Evolutionary conservation across 37 sponge, comb jelly and placozoan species (phyloP).

Genomic region (Agelas oroides): DNA sequence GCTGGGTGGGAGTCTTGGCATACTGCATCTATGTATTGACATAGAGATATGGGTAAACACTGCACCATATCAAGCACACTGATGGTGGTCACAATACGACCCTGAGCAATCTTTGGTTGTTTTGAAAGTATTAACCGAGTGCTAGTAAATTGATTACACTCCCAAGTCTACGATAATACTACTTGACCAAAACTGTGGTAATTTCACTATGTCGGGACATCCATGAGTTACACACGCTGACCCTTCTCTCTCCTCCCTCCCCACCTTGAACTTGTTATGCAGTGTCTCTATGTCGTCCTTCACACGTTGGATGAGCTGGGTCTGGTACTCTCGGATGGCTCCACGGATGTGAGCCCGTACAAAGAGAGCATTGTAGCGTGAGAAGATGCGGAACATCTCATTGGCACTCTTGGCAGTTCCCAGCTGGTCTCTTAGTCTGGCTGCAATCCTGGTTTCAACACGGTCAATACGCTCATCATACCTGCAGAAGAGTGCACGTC

Average conservation of each 20-base stretch:
- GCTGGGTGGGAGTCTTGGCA: constrained; percentile 79
- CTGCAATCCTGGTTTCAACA: constrained; percentile 97
- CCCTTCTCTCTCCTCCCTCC: too few species aligned
- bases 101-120: too few species aligned
- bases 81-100: too few species aligned
- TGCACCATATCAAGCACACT: too few species aligned
- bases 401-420: constrained; percentile 99
- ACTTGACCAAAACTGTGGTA: too few species aligned
- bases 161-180: too few species aligned
- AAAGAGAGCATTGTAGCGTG: constrained; percentile 97
- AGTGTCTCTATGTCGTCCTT: constrained; percentile 98
- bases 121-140: too few species aligned
- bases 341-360: constrained; percentile 95
- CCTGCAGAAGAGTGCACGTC: constrained; percentile 50
- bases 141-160: too few species aligned
- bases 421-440: constrained; percentile 96
- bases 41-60: too few species aligned
- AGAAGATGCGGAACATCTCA: constrained; percentile 99
- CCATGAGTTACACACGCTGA: too few species aligned
- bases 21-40: constrained; percentile 94
- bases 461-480: constrained; percentile 97
- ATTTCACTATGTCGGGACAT: too few species aligned
- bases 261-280: constrained; percentile 98
- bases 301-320: constrained; percentile 97
- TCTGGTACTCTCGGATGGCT: constrained; percentile 99